phyloP scores from a whole-genome alignment of 2,797 vertebrate genomes.

The Semaprochilodus insignis region DNA sequence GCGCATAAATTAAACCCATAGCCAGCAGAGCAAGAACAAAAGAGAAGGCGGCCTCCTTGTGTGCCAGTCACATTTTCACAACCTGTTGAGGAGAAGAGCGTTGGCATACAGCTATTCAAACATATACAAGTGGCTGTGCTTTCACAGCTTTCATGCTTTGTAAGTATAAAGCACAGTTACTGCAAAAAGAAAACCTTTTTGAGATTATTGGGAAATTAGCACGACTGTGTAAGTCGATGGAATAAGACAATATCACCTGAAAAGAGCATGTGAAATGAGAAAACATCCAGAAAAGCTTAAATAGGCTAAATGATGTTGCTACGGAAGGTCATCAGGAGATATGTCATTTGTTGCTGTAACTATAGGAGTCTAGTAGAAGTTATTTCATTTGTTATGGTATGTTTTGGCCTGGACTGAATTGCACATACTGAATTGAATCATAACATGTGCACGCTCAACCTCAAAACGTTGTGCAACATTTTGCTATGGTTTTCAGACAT shows the following conservation, averaged over 20 bases:
- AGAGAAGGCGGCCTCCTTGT: conserved; percentile 20
- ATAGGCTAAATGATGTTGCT: not conserved
- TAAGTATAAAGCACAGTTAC: not conserved
- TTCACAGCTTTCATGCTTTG: not conserved
- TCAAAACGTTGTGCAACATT: no score
- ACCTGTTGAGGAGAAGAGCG: conserved; percentile 39
- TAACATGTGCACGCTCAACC: no score
- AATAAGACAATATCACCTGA: not conserved
- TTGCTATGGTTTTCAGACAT: no score
- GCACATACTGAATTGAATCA: no score
- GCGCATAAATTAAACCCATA: conserved; percentile 56
- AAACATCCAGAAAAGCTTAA: not conserved
- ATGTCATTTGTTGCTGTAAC: not conserved
- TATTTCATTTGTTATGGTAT: no score
- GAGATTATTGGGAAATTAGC: not conserved
- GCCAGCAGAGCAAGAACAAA: conserved; percentile 43
- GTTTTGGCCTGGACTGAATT: no score
- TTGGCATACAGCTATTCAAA: not conserved
- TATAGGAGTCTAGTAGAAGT: no score
- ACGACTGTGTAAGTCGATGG: not conserved
- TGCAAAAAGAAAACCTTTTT: not conserved
- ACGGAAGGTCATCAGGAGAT: not conserved
- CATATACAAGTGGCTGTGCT: conserved; percentile 6
- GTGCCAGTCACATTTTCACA: conserved; percentile 36
- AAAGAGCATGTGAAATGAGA: not conserved